phyloP scores from a whole-genome alignment of 2,888 invertebrate genomes.

The Punctoribates punctum region DNA sequence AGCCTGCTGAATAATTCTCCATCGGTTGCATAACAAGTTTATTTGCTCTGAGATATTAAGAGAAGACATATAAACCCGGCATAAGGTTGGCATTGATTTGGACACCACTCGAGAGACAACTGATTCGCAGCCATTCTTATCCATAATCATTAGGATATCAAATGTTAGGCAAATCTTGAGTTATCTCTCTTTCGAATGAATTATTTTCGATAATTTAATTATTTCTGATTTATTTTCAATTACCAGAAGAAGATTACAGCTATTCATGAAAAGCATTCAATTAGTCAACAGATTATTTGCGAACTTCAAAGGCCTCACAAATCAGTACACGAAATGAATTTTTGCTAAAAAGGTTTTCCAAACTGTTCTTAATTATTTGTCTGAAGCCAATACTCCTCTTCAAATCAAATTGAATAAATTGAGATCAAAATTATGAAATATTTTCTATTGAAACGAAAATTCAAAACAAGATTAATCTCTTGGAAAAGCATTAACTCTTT shows the following conservation, averaged over 20 bases:
- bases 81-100: neutral
- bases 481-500: no score
- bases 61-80: neutral
- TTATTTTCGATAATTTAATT: neutral
- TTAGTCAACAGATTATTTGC: no score
- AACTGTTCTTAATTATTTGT: no score
- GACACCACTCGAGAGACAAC: neutral
- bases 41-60: neutral
- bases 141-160: neutral
- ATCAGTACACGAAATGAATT: no score
- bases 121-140: neutral
- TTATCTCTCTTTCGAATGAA: slow-evolving; percentile 7
- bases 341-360: no score
- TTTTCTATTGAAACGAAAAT: no score
- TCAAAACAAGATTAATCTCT: no score
- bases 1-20: neutral
- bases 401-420: no score
- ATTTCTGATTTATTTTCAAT: neutral
- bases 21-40: neutral
- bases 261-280: no score
- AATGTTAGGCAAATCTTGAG: neutral
- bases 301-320: no score
- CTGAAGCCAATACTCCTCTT: no score
- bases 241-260: neutral
- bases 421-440: no score